Evolutionary conservation across 2,113 vertebrate species (phyloP).

Genomic region (Anarrhichthys ocellatus): DNA sequence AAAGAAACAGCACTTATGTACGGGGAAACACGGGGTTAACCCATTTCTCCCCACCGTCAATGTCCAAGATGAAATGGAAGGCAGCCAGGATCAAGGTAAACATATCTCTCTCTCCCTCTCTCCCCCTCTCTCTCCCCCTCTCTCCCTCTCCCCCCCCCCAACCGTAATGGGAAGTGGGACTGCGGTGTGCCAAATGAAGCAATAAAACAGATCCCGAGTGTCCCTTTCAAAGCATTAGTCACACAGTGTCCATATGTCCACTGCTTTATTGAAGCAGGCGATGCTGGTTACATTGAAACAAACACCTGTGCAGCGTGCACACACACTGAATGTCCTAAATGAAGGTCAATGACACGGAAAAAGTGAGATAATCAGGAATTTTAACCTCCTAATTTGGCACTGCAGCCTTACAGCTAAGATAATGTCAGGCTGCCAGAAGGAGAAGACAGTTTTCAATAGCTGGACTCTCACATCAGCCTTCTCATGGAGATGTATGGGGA

Average conservation of each 20-base stretch:
- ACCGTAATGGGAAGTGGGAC: constrained; percentile 62
- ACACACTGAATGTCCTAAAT: constrained; percentile 24
- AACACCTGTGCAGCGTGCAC: constrained; percentile 45
- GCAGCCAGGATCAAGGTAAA: constrained; percentile 69
- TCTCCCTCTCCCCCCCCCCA: no score
- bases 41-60: constrained; percentile 35
- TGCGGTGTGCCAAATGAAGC: constrained; percentile 70
- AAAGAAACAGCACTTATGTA: constrained; percentile 20
- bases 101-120: constrained; percentile 26
- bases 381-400: constrained; percentile 14
- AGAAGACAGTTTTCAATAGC: constrained; percentile 8
- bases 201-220: constrained; percentile 74
- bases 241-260: constrained; percentile 68
- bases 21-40: constrained; percentile 28
- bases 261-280: constrained; percentile 55
- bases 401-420: not conserved
- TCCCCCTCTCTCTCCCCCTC: constrained; percentile 7
- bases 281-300: constrained; percentile 48
- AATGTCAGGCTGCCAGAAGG: not conserved
- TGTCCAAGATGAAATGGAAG: constrained; percentile 59
- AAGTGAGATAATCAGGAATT: constrained; percentile 17
- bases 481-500: not conserved
- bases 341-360: constrained; percentile 49
- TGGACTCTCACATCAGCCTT: constrained; percentile 4
- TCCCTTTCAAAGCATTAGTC: constrained; percentile 74